Conservation (phyloP, 2,797 vertebrate species). For the Acanthurus tractus region DNA sequence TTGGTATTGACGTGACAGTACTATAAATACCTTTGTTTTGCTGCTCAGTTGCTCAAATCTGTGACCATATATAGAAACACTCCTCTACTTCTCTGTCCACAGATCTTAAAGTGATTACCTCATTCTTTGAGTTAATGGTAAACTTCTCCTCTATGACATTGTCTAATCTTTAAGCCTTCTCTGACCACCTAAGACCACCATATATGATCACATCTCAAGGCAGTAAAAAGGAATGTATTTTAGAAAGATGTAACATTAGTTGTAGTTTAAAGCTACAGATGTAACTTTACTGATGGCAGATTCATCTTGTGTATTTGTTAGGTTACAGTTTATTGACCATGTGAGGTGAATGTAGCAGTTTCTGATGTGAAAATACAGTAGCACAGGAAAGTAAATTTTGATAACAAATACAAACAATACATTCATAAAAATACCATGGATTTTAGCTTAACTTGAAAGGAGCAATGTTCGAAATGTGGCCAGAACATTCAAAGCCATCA, state of each 20-base stretch:
- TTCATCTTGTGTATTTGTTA: background rate
- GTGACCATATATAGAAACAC: constrained; percentile 18
- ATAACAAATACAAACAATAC: background rate
- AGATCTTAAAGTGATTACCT: constrained; percentile 60
- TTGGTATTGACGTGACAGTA: too few relatives aligned
- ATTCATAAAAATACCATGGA: background rate
- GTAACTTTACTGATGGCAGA: background rate
- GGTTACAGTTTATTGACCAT: background rate
- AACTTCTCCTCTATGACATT: constrained; percentile 65
- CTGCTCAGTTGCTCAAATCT: background rate
- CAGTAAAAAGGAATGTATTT: constrained; percentile 37
- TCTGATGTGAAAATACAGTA: background rate
- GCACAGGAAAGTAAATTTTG: too few relatives aligned
- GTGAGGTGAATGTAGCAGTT: background rate
- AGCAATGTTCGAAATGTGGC: too few relatives aligned
- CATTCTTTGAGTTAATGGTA: constrained; percentile 74
- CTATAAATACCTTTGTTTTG: background rate
- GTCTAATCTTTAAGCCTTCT: constrained; percentile 76
- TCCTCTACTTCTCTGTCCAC: constrained; percentile 21
- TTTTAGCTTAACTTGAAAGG: background rate
- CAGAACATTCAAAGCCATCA: too few relatives aligned
- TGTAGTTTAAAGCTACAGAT: background rate
- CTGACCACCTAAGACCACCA: constrained; percentile 51
- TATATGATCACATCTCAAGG: constrained; percentile 34
- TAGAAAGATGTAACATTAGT: background rate